Conservation (phyloP, 2,113 vertebrate species). For the Chloropsis cyanopogon region DNA sequence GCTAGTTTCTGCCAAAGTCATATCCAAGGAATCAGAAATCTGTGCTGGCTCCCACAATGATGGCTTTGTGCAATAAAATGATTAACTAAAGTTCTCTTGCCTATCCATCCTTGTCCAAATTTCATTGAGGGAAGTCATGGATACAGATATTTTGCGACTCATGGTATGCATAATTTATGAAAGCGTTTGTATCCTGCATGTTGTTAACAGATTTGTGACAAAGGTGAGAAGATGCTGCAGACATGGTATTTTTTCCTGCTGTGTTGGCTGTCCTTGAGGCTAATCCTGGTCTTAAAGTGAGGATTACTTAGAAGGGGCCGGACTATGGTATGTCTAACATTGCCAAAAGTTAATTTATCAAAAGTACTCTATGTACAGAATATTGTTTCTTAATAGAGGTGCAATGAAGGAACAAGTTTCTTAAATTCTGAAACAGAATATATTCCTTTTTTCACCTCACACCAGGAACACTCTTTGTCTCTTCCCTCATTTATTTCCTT, state of each 20-base stretch:
- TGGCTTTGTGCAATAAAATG: neutral
- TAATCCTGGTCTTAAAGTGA: slow-evolving; percentile 52
- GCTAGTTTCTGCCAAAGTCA: neutral
- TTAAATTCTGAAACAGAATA: neutral
- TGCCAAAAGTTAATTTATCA: neutral
- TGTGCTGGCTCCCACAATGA: neutral
- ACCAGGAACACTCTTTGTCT: neutral
- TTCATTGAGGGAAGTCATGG: neutral
- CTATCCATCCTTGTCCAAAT: neutral
- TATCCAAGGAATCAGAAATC: neutral
- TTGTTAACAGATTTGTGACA: slow-evolving; percentile 27
- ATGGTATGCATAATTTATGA: neutral
- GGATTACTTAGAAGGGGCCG: slow-evolving; percentile 43
- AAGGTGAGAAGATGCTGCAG: neutral
- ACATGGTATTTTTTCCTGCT: slow-evolving; percentile 50
- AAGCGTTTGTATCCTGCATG: neutral
- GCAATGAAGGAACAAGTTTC: neutral
- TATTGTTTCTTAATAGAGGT: neutral
- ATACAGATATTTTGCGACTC: neutral
- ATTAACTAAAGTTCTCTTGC: neutral
- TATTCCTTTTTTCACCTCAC: neutral
- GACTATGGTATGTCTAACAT: slow-evolving; percentile 24
- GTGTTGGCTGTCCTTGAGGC: slow-evolving; percentile 26
- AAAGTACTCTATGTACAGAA: neutral
- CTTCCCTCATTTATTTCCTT: neutral